Percentiles rank a stretch among this genome's conserved stretches.
Evolutionary conservation across 1,140 invertebrate genomes (phyloP).

Genomic region (Hylyphantes graminicola): DNA sequence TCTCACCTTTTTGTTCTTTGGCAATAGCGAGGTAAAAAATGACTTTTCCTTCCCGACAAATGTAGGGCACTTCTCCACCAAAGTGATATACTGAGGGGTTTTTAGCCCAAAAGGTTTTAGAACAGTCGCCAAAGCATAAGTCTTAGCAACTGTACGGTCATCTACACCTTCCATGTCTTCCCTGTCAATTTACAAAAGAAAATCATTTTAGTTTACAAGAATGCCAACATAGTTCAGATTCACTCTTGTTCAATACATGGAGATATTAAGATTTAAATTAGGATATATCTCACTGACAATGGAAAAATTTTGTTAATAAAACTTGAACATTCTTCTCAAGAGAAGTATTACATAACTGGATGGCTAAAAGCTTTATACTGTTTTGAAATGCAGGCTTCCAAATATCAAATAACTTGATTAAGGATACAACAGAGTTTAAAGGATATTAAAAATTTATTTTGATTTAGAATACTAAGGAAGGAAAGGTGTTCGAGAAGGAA

Average conservation of each 20-base stretch:
- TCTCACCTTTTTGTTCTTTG: slow-evolving; percentile 78
- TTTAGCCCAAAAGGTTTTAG: slow-evolving; percentile 79
- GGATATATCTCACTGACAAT: too few relatives aligned
- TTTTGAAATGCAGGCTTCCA: too few relatives aligned
- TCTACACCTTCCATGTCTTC: slow-evolving; percentile 55
- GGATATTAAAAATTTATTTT: too few relatives aligned
- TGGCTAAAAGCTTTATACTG: too few relatives aligned
- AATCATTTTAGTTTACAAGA: background rate
- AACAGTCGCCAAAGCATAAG: slow-evolving; percentile 82
- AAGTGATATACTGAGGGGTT: slow-evolving; percentile 69
- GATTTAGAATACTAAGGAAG: too few relatives aligned
- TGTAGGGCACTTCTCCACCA: slow-evolving; percentile 78
- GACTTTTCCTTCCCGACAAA: slow-evolving; percentile 88
- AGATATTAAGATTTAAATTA: too few relatives aligned
- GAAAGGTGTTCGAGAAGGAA: too few relatives aligned
- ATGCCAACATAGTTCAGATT: too few relatives aligned
- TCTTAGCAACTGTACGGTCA: slow-evolving; percentile 73
- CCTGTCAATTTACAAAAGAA: slow-evolving; percentile 28
- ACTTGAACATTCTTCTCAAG: background rate
- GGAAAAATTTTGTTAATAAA: background rate
- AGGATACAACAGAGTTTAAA: too few relatives aligned
- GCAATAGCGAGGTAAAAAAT: slow-evolving; percentile 74
- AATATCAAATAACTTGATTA: too few relatives aligned
- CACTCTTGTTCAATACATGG: too few relatives aligned
- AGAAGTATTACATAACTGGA: too few relatives aligned